Evolutionary conservation across 2,888 invertebrate species (phyloP), one percentile per base, ranked within the genome.

Genomic region (Ophion slaviceki): DNA sequence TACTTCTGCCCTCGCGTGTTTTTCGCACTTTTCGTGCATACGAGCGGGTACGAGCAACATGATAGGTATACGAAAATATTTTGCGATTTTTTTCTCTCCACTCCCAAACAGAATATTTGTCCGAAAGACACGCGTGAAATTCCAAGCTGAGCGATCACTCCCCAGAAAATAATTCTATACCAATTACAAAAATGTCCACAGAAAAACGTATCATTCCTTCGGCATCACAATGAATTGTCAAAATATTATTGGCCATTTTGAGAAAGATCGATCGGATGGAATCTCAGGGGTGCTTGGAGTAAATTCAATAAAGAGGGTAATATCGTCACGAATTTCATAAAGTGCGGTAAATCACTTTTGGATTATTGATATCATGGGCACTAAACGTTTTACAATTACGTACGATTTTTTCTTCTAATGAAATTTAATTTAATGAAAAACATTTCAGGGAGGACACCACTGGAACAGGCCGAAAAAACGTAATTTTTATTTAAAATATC

Each of bases 181-280:
- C 70, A 76, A 82, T 80, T 80, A 82, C 32, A 53, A 70, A 40
- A 45, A 68, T 68, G 32, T 72, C 45, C 24, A 77, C 14, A 20
- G n/a, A 8, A 66, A 80, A 72, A 70, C 76, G 68, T 7, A 66
- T 70, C 24, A 72, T 68, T 62, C 17, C 67, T 40, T 62, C 8
- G 20, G 40, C 47, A 36, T 32, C 40, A 74, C 72, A 32, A n/a
- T 81, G 83, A 85, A 79, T 71, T 86, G 88, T 84, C 83, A 86
- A 89, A 91, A 91, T 90, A 91, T 91, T 90, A 87, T 80, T 87
- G 78, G 68, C 67, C 7, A 66, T 76, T 59, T 45, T 24, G 36
- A 67, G 79, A 71, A 66, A 53, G 67, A 87, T 80, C 80, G 82
- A 85, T 88, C 36, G 66, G 53, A 47, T 84, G 87, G 81, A 82